phyloP scores from a whole-genome alignment of 2,113 vertebrate species.

The Daubentonia madagascariensis region DNA sequence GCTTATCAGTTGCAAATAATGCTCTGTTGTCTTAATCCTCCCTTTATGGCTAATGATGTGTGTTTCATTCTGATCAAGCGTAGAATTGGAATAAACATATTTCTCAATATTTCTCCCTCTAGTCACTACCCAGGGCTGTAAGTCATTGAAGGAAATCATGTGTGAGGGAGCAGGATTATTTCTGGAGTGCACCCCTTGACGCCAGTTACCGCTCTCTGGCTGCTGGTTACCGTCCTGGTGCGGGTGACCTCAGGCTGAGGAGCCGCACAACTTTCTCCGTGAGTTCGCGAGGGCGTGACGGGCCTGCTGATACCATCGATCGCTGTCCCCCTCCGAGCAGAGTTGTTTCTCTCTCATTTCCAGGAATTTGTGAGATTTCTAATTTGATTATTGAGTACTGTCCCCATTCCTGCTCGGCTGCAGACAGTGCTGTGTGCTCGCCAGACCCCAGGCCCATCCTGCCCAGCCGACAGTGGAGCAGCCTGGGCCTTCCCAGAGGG shows the following conservation, averaged over 20 bases:
- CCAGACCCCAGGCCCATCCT: background rate
- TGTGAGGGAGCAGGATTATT: background rate
- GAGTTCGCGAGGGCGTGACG: background rate
- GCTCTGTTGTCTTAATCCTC: slow-evolving; percentile 66
- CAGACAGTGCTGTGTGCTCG: background rate
- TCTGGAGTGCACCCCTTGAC: background rate
- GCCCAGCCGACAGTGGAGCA: background rate
- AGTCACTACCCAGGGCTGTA: background rate
- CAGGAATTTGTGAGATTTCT: background rate
- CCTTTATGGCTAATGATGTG: slow-evolving; percentile 69
- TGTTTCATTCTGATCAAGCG: slow-evolving; percentile 46
- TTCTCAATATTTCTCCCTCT: slow-evolving; percentile 57
- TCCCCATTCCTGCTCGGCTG: background rate
- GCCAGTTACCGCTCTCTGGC: background rate
- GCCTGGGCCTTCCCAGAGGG: background rate
- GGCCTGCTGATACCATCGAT: background rate
- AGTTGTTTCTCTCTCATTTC: background rate
- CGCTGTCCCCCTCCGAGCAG: background rate
- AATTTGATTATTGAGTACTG: background rate
- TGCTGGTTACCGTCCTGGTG: background rate
- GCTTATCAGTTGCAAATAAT: slow-evolving; percentile 65
- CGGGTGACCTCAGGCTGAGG: background rate
- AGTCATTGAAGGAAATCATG: background rate
- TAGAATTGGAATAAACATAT: slow-evolving; percentile 60
- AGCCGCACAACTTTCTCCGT: background rate